These are phyloP conservation scores for Brachyrhaphis roseni DNA, from an alignment of 2,797 vertebrate species.

Conservation along the genomic window DNA sequence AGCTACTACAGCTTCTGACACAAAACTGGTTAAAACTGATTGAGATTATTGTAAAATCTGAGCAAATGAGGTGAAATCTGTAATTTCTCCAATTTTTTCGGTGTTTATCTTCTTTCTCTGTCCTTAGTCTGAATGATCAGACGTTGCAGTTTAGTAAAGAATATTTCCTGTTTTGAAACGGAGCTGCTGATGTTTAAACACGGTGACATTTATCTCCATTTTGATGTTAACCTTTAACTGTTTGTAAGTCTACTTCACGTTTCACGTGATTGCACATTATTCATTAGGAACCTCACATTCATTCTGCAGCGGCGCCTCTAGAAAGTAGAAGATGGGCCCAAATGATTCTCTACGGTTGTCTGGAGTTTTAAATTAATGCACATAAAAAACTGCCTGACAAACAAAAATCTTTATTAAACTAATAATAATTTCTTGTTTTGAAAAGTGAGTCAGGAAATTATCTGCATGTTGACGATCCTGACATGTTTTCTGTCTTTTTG, in stretches of 20 bases:
- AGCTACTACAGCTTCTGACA: neutral
- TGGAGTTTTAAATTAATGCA: neutral
- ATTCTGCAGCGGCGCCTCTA: neutral
- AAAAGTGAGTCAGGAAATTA: neutral
- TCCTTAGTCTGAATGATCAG: neutral
- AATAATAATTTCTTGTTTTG: neutral
- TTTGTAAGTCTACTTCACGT: neutral
- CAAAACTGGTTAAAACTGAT: neutral
- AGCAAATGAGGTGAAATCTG: neutral
- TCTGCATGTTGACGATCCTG: neutral
- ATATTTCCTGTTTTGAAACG: neutral
- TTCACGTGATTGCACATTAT: neutral
- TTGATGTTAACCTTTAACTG: neutral
- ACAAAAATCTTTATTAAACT: no score
- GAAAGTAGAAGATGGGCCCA: neutral
- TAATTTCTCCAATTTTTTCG: neutral
- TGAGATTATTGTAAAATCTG: neutral
- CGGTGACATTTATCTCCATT: neutral
- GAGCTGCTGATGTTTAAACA: neutral
- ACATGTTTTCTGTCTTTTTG: neutral
- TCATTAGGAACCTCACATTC: neutral
- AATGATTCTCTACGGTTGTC: neutral
- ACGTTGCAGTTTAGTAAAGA: neutral
- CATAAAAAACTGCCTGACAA: neutral
- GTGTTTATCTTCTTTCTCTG: neutral